Evolutionary conservation across 2,888 invertebrate species (phyloP).

Genomic region (Sarcophaga rosellei): DNA sequence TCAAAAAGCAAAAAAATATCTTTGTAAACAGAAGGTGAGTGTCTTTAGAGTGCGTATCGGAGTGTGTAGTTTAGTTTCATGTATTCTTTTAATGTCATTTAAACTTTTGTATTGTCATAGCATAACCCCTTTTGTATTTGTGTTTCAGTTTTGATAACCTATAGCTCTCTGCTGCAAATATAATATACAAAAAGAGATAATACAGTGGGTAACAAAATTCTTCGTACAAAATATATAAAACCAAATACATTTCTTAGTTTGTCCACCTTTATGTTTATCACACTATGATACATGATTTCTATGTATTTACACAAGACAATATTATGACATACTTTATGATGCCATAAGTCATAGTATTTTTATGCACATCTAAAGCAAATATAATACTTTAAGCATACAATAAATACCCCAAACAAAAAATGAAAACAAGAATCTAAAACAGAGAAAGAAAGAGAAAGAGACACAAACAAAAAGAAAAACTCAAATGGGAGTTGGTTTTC

Average conservation of each 20-base stretch:
- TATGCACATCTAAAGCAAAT: conserved; percentile 13
- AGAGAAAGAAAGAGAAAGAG: neutral
- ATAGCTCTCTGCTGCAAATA: neutral
- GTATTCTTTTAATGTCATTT: conserved; percentile 30
- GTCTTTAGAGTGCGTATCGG: neutral
- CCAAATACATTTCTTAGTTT: too few species aligned
- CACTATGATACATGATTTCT: neutral
- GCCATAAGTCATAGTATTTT: conserved; percentile 44
- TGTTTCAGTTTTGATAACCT: conserved; percentile 1
- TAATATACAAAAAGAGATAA: too few species aligned
- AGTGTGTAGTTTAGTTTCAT: conserved; percentile 24
- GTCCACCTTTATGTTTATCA: neutral
- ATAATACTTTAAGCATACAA: conserved; percentile 41
- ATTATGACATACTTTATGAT: conserved; percentile 52
- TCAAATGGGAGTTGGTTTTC: neutral
- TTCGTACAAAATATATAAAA: neutral
- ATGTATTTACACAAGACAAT: conserved; percentile 3
- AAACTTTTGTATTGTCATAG: conserved; percentile 30
- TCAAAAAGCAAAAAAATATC: conserved; percentile 1
- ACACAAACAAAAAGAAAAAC: neutral
- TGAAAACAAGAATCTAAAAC: conserved; percentile 10
- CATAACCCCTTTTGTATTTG: conserved; percentile 35
- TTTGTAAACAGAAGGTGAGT: neutral
- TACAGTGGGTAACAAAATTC: neutral
- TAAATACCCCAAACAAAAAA: conserved; percentile 27